Conservation (phyloP, 2,113 vertebrate species). For the Pelvicachromis taeniatus region DNA sequence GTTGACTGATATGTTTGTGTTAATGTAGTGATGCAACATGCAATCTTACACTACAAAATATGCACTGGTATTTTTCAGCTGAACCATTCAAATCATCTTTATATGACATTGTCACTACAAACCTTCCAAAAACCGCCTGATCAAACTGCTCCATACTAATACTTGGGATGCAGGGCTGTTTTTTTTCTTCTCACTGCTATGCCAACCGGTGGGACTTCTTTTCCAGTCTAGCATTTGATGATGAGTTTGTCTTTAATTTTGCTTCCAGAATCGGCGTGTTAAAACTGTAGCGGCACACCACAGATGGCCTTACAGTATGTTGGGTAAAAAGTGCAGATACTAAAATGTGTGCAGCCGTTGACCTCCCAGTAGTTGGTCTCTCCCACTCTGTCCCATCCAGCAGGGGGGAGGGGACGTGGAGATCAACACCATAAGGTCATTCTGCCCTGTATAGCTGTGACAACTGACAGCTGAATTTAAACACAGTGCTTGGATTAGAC, state of each 20-base stretch:
- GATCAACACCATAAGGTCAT: conserved; percentile 15
- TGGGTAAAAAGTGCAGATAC: background rate
- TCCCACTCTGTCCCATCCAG: conserved; percentile 4
- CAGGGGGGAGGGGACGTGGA: background rate
- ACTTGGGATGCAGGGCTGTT: background rate
- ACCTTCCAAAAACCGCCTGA: background rate
- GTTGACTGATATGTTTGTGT: background rate
- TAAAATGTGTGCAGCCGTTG: background rate
- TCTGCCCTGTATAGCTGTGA: background rate
- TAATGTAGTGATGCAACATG: background rate
- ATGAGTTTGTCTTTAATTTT: background rate
- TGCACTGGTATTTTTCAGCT: background rate
- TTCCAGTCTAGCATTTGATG: background rate
- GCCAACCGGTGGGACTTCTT: background rate
- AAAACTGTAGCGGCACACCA: background rate
- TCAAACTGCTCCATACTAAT: background rate
- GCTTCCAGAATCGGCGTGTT: background rate
- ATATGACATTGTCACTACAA: background rate
- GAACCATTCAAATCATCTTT: background rate
- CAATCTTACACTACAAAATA: background rate
- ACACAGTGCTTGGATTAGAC: background rate
- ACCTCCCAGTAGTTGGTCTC: conserved; percentile 1
- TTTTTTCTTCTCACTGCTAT: background rate
- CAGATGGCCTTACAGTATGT: conserved; percentile 3
- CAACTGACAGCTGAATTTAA: background rate